A percentile compares a stretch with the other conserved stretches of the same genome.
phyloP scores from a whole-genome alignment of 2,888 invertebrate genomes.

The Epistrophella euchroma region DNA sequence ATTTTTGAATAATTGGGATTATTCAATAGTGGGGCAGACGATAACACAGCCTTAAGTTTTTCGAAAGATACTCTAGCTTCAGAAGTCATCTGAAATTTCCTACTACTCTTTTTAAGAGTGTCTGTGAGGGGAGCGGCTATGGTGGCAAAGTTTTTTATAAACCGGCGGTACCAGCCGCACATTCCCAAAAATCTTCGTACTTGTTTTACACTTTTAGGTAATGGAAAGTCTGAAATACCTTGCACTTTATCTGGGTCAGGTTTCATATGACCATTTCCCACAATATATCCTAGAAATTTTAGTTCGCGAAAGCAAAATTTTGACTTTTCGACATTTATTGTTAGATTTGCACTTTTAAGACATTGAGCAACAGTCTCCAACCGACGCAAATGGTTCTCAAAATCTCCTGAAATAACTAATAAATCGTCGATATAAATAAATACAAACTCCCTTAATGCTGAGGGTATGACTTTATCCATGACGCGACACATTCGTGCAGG shows the following conservation, averaged over 20 bases:
- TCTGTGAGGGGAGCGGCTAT: background rate
- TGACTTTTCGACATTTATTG: no score
- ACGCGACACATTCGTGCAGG: background rate
- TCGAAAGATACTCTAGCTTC: constrained; percentile 38
- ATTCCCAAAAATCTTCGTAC: no score
- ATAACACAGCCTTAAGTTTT: no score
- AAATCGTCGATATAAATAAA: background rate
- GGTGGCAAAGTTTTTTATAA: background rate
- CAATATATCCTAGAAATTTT: background rate
- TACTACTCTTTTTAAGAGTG: no score
- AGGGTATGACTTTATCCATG: background rate
- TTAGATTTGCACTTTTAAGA: no score
- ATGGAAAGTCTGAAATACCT: background rate
- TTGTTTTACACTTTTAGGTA: background rate
- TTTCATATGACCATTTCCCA: background rate
- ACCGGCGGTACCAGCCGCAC: no score
- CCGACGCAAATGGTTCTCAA: no score
- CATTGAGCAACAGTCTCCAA: no score
- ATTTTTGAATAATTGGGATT: no score
- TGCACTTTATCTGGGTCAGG: background rate
- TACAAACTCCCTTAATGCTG: background rate
- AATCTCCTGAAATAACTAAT: no score
- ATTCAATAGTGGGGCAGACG: no score
- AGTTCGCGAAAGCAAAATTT: background rate
- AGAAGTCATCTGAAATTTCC: background rate